Conservation (phyloP, 2,797 vertebrate genomes). For the Catamblyrhynchus diadema region DNA sequence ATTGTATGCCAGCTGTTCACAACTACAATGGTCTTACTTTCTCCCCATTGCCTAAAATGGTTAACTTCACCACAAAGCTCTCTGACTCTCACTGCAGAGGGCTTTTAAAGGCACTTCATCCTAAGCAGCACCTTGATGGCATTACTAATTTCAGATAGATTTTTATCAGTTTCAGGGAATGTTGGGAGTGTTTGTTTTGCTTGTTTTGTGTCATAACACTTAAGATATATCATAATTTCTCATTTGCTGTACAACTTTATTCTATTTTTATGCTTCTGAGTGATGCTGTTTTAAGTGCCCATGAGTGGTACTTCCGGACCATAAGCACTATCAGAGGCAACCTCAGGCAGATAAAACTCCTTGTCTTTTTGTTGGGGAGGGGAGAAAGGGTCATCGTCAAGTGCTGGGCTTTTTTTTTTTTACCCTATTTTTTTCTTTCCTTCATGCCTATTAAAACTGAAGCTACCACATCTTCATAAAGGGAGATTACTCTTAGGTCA, state of each 20-base stretch:
- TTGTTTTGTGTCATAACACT: conserved; percentile 55
- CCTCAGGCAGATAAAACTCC: conserved; percentile 79
- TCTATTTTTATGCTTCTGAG: conserved; percentile 81
- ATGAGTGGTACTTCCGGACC: conserved; percentile 79
- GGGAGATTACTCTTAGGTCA: conserved; percentile 70
- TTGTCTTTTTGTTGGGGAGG: conserved; percentile 67
- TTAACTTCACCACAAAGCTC: conserved; percentile 59
- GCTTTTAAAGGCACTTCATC: conserved; percentile 20
- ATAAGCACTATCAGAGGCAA: conserved; percentile 67
- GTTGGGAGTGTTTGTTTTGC: conserved; percentile 27
- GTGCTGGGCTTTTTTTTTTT: neutral
- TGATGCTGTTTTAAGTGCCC: conserved; percentile 75
- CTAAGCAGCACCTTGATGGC: conserved; percentile 63
- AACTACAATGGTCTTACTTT: conserved; percentile 70
- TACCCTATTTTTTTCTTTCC: neutral
- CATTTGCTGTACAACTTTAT: conserved; percentile 77
- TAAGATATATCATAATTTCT: conserved; percentile 77
- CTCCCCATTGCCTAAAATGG: conserved; percentile 71
- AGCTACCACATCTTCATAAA: conserved; percentile 50
- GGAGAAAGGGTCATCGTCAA: conserved; percentile 72
- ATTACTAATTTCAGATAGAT: conserved; percentile 9
- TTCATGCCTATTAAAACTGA: conserved; percentile 68
- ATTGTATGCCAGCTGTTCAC: conserved; percentile 83
- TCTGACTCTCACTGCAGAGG: neutral
- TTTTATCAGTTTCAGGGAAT: conserved; percentile 24